phyloP scores from a whole-genome alignment of 2,888 invertebrate species.

The Megamerina dolium region DNA sequence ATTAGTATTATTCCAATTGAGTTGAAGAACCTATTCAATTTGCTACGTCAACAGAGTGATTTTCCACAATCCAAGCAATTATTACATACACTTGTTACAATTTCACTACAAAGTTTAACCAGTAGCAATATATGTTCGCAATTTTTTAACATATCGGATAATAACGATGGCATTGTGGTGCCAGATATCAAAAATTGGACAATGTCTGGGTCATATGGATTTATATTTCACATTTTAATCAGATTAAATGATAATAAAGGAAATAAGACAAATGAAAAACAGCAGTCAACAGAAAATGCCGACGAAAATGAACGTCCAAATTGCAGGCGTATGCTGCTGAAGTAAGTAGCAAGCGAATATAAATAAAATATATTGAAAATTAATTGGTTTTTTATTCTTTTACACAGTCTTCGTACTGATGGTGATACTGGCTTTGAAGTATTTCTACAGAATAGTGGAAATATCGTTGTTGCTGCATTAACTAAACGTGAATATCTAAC shows the following conservation, averaged over 20 bases:
- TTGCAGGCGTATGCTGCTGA: conserved; percentile 50
- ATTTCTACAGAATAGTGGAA: conserved; percentile 54
- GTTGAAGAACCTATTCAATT: conserved; percentile 53
- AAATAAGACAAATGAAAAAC: neutral
- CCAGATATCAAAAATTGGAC: conserved; percentile 56
- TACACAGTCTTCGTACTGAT: conserved; percentile 51
- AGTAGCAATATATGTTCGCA: conserved; percentile 49
- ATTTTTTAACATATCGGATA: conserved; percentile 52
- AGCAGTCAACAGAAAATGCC: conserved; percentile 9
- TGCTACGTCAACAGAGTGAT: conserved; percentile 38
- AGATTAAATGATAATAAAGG: conserved; percentile 49
- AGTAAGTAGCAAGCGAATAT: conserved; percentile 18
- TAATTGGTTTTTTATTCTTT: neutral
- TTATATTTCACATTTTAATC: conserved; percentile 56
- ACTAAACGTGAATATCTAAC: conserved; percentile 56
- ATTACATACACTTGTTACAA: conserved; percentile 43
- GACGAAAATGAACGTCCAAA: conserved; percentile 25
- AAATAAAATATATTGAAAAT: conserved; percentile 1
- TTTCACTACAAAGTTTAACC: conserved; percentile 43
- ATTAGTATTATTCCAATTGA: conserved; percentile 55
- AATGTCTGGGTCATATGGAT: conserved; percentile 53
- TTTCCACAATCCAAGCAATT: conserved; percentile 43
- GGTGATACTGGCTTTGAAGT: conserved; percentile 56
- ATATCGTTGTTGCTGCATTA: conserved; percentile 54
- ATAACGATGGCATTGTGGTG: conserved; percentile 52